Evolutionary conservation across 53 echinoderm and acorn worm species (phyloP).

Genomic region (Zoroaster sp.): DNA sequence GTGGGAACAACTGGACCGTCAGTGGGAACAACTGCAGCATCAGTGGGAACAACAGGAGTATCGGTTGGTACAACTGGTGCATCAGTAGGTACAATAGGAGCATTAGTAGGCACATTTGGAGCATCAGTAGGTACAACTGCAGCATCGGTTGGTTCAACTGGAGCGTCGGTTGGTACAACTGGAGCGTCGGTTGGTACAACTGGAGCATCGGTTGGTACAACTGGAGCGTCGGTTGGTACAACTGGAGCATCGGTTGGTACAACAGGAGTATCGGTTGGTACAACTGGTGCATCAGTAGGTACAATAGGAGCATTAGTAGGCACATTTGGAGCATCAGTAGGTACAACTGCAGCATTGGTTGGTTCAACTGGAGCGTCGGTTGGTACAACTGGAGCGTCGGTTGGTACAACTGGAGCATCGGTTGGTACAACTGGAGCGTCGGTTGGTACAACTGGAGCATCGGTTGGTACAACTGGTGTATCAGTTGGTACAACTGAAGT

Average conservation of each 20-base stretch:
- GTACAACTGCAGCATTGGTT: background rate
- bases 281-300: background rate
- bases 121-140: background rate
- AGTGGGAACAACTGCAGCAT: background rate
- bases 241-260: background rate
- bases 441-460: background rate
- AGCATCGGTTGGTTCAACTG: background rate
- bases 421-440: background rate
- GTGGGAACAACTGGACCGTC: background rate
- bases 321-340: background rate
- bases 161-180: background rate
- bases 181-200: background rate
- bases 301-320: background rate
- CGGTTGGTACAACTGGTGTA: background rate
- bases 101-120: background rate
- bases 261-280: background rate
- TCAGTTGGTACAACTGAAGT: background rate
- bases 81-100: background rate
- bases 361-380: background rate
- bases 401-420: background rate
- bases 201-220: slow-evolving; percentile 15
- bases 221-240: background rate
- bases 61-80: slow-evolving; percentile 4
- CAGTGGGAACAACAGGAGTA: background rate
- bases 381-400: background rate